These are phyloP conservation scores for Leucophenga montana DNA, from an alignment of 2,888 invertebrate genomes.

Conservation along the genomic window DNA sequence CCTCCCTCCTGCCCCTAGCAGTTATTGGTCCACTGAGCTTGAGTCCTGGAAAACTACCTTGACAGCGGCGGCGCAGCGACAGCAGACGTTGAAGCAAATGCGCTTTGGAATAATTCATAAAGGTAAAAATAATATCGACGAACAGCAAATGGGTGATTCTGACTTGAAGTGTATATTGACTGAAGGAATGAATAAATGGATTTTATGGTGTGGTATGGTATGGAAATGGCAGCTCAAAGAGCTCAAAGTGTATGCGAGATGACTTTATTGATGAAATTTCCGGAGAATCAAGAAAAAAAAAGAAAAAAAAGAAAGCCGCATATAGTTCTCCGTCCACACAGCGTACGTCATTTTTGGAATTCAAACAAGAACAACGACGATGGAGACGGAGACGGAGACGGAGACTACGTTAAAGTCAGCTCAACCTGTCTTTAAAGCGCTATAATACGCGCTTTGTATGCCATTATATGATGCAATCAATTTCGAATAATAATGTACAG, in stretches of 20 bases:
- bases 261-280: conserved; percentile 17
- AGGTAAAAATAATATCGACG: conserved; percentile 35
- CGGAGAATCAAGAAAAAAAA: neutral
- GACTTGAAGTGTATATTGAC: neutral
- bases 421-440: neutral
- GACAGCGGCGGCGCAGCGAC: neutral
- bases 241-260: neutral
- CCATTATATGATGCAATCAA: conserved; percentile 15
- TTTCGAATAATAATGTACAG: neutral
- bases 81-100: conserved; percentile 28
- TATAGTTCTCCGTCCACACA: too few relatives aligned
- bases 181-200: too few relatives aligned
- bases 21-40: neutral
- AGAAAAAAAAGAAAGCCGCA: too few relatives aligned
- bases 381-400: too few relatives aligned
- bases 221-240: neutral
- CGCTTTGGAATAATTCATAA: conserved; percentile 48
- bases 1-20: too few relatives aligned
- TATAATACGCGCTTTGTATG: conserved; percentile 8
- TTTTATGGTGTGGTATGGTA: too few relatives aligned
- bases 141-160: conserved; percentile 29
- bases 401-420: too few relatives aligned
- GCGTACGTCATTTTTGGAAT: too few relatives aligned
- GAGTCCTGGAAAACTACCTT: neutral
- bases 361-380: too few relatives aligned